Conservation (phyloP, 2,113 vertebrate genomes). For the Poeciliopsis retropinna region DNA sequence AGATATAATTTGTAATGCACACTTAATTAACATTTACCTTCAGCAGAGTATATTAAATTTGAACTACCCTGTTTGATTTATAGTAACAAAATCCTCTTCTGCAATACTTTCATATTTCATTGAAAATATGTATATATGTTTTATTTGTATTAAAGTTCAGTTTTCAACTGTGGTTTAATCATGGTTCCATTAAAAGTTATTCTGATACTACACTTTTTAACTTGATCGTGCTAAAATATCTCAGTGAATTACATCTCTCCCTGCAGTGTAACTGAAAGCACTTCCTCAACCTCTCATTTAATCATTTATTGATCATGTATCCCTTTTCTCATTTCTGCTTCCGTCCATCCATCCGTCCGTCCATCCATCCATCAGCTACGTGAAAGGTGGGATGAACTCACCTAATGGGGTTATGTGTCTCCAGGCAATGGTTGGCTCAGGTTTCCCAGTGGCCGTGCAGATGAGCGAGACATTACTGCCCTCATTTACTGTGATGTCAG, state of each 20-base stretch:
- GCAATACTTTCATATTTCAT: background rate
- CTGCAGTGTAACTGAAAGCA: slow-evolving; percentile 21
- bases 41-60: slow-evolving; percentile 6
- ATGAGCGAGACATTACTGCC: slow-evolving; percentile 94
- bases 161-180: no score
- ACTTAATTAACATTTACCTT: slow-evolving; percentile 25
- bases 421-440: slow-evolving; percentile 96
- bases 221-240: background rate
- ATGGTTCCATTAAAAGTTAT: background rate
- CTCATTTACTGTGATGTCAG: slow-evolving; percentile 92
- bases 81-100: background rate
- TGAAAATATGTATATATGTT: no score
- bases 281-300: slow-evolving; percentile 9
- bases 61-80: background rate
- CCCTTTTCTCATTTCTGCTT: slow-evolving; percentile 47
- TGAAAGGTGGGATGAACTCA: slow-evolving; percentile 74
- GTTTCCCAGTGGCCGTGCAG: slow-evolving; percentile 95
- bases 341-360: slow-evolving; percentile 14
- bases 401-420: slow-evolving; percentile 97
- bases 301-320: slow-evolving; percentile 55
- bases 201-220: background rate
- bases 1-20: slow-evolving; percentile 28
- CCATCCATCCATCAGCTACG: slow-evolving; percentile 23
- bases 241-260: slow-evolving; percentile 3
- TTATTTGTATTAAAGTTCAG: no score